Base-by-base conservation (phyloP, 2,797 vertebrate genomes). In the Morus bassanus region DNA sequence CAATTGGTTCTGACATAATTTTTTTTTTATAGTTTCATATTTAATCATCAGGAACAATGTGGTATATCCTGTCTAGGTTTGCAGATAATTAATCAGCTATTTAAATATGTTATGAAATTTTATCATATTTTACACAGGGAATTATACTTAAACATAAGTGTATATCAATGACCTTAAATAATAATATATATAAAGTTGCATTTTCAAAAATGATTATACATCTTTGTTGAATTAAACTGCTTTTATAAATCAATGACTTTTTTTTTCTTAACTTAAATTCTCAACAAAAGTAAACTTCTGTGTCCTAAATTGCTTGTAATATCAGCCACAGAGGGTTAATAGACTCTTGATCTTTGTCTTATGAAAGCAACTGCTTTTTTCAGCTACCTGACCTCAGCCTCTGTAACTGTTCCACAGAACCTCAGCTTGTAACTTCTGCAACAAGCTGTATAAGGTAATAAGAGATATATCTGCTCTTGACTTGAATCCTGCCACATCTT, bases 1-100 rank as follows among this genome's bases (percentile, higher is more conserved):
- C 9, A 59, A 60, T 21, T 0, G 1, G 3, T 54, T 68, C 35
- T 60, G 39, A 35, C 10, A 43, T 21, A 17, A 0, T 11, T 37
- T 7, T 9, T 43, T 16, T 18, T 56, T 41, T 30, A 6, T 25
- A 37, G 4, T 45, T 51, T 64, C 3, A 0, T 77, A 41, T 67
- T 54, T 73, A 67, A 45, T 51, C 7, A 64, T 39, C 21, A 59
- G 23, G 18, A 37, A 50, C 24, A 45, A 73, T 50, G 53, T 50
- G 35, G 4, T 39, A 39, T n/a, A 23, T 45, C 18, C 13, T 76
- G 24, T 27, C 31, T 56, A 54, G 18, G 7, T 59, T 54, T 78
- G 27, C 35, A 56, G 10, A 28, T 48, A 39, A 41, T 76, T 69
- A 59, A 70, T 53, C 17, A 54, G 3, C 41, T 53, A 41, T 70